Percentiles rank a stretch among this genome's conserved stretches.
phyloP scores from a whole-genome alignment of 1,140 invertebrate genomes.

The Apis mellifera region DNA sequence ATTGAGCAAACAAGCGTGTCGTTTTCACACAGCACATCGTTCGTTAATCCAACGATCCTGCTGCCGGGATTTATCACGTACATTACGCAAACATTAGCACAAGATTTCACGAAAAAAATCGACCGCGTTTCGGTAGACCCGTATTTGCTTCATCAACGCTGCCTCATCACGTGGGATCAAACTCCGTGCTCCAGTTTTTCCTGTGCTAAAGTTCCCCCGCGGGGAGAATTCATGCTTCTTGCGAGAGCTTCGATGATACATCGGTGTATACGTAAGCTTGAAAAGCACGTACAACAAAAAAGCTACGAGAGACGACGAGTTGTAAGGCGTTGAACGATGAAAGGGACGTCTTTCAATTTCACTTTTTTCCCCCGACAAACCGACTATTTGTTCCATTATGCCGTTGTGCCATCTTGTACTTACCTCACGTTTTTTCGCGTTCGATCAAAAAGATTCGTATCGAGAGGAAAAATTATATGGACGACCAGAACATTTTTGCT shows the following conservation, averaged over 20 bases:
- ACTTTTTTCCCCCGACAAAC: too few relatives aligned
- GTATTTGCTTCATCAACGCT: constrained; percentile 9
- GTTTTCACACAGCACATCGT: constrained; percentile 39
- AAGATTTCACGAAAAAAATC: constrained; percentile 4
- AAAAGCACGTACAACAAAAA: neutral
- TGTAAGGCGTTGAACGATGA: neutral
- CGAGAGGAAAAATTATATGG: neutral
- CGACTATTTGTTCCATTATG: neutral
- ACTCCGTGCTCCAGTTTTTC: constrained; percentile 14
- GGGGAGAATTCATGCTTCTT: neutral
- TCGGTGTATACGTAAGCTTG: neutral
- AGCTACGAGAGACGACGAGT: neutral
- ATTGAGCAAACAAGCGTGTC: constrained; percentile 46
- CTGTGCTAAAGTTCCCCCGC: neutral
- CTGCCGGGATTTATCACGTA: constrained; percentile 56
- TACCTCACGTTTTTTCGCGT: too few relatives aligned
- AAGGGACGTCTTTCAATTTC: neutral
- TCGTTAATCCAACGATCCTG: constrained; percentile 61
- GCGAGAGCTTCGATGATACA: neutral
- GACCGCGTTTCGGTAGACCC: neutral
- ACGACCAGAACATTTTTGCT: too few relatives aligned
- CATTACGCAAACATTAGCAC: constrained; percentile 48
- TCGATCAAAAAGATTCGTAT: too few relatives aligned
- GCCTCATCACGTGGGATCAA: constrained; percentile 3
- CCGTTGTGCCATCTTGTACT: too few relatives aligned